Conservation (phyloP, 2,113 vertebrate genomes). For the Calcarius ornatus region DNA sequence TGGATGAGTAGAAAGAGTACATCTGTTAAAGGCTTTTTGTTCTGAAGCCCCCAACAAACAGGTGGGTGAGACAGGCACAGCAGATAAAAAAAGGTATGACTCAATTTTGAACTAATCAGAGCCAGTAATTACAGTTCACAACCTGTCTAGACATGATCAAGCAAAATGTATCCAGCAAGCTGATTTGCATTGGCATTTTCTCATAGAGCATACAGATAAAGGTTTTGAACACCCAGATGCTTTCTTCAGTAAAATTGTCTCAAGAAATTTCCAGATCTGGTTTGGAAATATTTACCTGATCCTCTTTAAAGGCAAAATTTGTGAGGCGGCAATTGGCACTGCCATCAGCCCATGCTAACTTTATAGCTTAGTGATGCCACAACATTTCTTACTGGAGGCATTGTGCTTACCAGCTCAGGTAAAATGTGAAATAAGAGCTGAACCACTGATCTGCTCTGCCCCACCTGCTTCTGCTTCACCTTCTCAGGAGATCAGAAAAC, state of each 20-base stretch:
- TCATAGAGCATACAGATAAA: background rate
- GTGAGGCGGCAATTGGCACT: background rate
- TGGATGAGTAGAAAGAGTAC: background rate
- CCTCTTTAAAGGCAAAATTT: background rate
- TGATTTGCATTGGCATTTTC: slow-evolving; percentile 23
- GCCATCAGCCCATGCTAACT: background rate
- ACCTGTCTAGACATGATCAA: slow-evolving; percentile 51
- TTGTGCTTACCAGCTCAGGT: background rate
- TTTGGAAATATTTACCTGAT: background rate
- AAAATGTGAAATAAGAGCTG: background rate
- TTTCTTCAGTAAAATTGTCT: background rate
- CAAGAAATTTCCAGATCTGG: background rate
- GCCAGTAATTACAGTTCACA: slow-evolving; percentile 44
- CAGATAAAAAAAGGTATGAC: background rate
- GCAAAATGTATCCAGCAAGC: background rate
- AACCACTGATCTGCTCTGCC: background rate
- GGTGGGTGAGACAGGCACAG: background rate
- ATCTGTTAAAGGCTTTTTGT: too few relatives aligned
- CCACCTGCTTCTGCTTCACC: background rate
- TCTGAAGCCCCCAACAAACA: background rate
- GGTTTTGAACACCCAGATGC: background rate
- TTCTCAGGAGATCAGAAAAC: background rate
- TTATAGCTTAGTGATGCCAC: background rate
- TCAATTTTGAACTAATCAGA: slow-evolving; percentile 45
- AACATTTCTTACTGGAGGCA: background rate